These are phyloP conservation scores for Autographa pulchrina DNA, from an alignment of 2,888 invertebrate species.

Conservation along the genomic window DNA sequence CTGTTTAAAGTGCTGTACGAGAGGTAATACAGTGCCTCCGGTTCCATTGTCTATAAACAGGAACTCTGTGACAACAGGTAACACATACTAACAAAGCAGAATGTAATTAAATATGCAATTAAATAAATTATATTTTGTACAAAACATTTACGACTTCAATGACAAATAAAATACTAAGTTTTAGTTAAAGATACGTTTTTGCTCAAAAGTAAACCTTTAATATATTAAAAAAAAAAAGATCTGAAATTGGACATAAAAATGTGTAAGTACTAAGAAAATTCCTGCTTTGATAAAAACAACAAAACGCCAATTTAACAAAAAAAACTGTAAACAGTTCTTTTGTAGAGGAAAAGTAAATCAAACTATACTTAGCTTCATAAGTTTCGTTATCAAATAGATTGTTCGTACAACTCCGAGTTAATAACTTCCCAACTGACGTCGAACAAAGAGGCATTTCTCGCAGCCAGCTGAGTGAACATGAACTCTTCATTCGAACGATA, in stretches of 20 bases:
- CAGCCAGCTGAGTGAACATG: background rate
- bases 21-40: background rate
- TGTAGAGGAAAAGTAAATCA: background rate
- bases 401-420: background rate
- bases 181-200: too few species aligned
- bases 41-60: background rate
- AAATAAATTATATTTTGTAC: too few species aligned
- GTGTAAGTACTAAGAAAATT: too few species aligned
- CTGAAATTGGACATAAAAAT: too few species aligned
- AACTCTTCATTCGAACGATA: background rate
- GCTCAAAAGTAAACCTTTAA: too few species aligned
- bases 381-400: background rate
- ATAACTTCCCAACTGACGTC: background rate
- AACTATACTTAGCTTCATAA: background rate
- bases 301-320: background rate
- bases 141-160: too few species aligned
- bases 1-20: background rate
- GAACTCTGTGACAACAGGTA: background rate
- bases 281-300: too few species aligned
- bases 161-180: too few species aligned
- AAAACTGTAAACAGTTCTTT: background rate
- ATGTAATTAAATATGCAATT: too few species aligned
- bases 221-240: too few species aligned
- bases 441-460: constrained; percentile 4
- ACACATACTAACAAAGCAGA: too few species aligned